A percentile compares a stretch with the other conserved stretches of the same genome.
Evolutionary conservation across 2,888 invertebrate genomes (phyloP).

Genomic region (Microchrysa polita): DNA sequence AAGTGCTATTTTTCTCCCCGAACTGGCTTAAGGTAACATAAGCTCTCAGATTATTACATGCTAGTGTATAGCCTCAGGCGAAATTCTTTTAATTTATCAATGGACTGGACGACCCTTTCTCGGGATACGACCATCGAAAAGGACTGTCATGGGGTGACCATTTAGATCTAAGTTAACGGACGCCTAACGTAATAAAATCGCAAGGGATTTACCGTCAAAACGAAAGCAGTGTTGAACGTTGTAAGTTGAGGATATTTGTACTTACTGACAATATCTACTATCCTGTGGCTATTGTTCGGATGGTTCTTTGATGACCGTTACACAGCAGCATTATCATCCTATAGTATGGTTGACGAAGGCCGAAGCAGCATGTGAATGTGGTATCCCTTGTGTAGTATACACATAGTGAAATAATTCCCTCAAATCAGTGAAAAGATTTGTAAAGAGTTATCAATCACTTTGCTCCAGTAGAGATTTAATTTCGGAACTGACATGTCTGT

Average conservation of each 20-base stretch:
- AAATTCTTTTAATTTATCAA: slow-evolving; percentile 33
- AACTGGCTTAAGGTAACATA: neutral
- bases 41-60: neutral
- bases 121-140: neutral
- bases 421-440: slow-evolving; percentile 15
- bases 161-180: slow-evolving; percentile 36
- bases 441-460: slow-evolving; percentile 26
- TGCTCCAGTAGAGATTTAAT: neutral
- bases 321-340: neutral
- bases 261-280: neutral
- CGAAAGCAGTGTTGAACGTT: too few relatives aligned
- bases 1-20: neutral
- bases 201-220: slow-evolving; percentile 17
- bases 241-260: neutral
- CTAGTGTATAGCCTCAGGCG: neutral
- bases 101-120: neutral
- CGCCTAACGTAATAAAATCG: slow-evolving; percentile 35
- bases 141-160: neutral
- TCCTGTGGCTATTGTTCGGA: neutral
- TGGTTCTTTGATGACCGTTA: neutral
- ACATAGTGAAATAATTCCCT: neutral
- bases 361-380: neutral
- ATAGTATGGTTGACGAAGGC: neutral
- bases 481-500: neutral
- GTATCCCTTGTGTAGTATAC: neutral